A percentile compares a stretch with the other conserved stretches of the same genome.
These are phyloP conservation scores for Melieria picta DNA, from an alignment of 2,888 invertebrate species.

Conservation along the genomic window DNA sequence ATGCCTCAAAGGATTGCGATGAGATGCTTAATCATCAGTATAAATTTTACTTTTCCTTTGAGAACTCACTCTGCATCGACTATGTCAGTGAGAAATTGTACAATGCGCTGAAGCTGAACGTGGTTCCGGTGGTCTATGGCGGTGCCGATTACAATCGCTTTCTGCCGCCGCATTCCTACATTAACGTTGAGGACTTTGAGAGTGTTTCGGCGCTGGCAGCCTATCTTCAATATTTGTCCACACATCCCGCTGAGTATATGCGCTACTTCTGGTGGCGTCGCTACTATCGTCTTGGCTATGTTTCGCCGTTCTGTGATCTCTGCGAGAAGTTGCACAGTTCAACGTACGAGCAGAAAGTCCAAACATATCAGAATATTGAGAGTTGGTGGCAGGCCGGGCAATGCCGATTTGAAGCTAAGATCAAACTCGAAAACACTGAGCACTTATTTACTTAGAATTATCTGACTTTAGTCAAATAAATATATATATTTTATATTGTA, in stretches of 20 bases:
- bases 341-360: conserved; percentile 46
- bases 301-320: conserved; percentile 58
- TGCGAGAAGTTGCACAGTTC: conserved; percentile 57
- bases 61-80: conserved; percentile 76
- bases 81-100: conserved; percentile 75
- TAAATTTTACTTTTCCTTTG: conserved; percentile 75
- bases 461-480: too few relatives aligned
- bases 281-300: conserved; percentile 64
- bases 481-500: too few relatives aligned
- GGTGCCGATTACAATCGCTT: conserved; percentile 72
- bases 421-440: conserved; percentile 42
- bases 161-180: conserved; percentile 72
- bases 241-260: conserved; percentile 70
- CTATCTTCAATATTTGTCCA: conserved; percentile 66
- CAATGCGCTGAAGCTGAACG: conserved; percentile 56
- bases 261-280: conserved; percentile 76
- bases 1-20: conserved; percentile 58
- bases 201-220: conserved; percentile 70
- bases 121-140: conserved; percentile 75
- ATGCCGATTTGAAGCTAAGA: conserved; percentile 54
- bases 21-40: conserved; percentile 69
- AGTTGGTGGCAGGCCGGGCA: conserved; percentile 61
- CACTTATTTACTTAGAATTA: too few relatives aligned
- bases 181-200: conserved; percentile 73
- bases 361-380: conserved; percentile 57